phyloP scores from a whole-genome alignment of 2,797 vertebrate species.

The Catamblyrhynchus diadema region DNA sequence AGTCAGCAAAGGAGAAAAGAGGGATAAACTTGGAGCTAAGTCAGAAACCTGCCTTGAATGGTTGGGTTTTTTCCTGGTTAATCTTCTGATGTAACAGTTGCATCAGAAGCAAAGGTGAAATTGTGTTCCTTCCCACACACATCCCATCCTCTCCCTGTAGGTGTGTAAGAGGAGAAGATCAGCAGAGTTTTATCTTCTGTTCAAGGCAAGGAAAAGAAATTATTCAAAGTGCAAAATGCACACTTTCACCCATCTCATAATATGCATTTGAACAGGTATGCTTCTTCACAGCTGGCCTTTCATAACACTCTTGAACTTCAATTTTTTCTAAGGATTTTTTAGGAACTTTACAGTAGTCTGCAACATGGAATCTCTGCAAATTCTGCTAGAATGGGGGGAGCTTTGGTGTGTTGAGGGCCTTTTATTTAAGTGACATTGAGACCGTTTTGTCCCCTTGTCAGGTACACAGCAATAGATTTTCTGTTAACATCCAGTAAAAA shows the following conservation, averaged over 20 bases:
- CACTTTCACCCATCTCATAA: not conserved
- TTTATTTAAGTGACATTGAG: not conserved
- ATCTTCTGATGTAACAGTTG: slow-evolving; percentile 31
- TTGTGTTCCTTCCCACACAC: not conserved
- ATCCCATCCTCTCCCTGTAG: not conserved
- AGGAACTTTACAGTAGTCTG: not conserved
- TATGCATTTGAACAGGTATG: not conserved
- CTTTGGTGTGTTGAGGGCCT: not conserved
- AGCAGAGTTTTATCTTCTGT: not conserved
- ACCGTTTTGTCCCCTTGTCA: not conserved
- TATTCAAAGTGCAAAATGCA: not conserved
- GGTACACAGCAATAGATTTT: not conserved
- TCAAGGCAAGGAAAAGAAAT: not conserved
- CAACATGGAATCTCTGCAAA: not conserved
- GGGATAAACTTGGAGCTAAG: not conserved
- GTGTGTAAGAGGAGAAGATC: not conserved
- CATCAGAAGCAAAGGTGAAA: slow-evolving; percentile 33
- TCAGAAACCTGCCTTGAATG: slow-evolving; percentile 19
- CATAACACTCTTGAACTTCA: not conserved
- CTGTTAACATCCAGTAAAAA: not conserved
- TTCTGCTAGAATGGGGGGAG: not conserved
- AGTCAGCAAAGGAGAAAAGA: not conserved
- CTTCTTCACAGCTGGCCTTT: not conserved
- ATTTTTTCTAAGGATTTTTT: not conserved
- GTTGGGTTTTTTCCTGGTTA: not conserved